A percentile compares a stretch with the other conserved stretches of the same genome.
phyloP scores from a whole-genome alignment of 2,797 vertebrate species.

The Diglossa cyanea region DNA sequence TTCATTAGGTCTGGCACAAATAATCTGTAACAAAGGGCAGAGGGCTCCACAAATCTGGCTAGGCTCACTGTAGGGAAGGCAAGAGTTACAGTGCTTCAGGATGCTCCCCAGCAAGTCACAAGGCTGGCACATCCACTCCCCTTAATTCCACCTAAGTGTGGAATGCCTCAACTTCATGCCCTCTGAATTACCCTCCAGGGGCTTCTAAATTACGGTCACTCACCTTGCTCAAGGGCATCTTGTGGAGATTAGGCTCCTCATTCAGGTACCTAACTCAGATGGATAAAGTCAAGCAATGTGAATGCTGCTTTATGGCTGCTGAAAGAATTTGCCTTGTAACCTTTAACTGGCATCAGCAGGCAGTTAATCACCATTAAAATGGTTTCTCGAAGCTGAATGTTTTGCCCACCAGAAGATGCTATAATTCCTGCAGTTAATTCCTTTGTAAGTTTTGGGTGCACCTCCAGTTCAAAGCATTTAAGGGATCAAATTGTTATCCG shows the following conservation, averaged over 20 bases:
- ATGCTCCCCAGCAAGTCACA: neutral
- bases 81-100: neutral
- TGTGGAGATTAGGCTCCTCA: neutral
- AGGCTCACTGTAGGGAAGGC: accelerated
- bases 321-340: neutral
- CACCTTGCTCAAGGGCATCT: neutral
- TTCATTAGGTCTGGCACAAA: neutral
- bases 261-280: neutral
- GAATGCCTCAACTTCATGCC: neutral
- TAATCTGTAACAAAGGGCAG: neutral
- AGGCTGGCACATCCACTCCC: neutral
- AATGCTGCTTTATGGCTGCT: neutral
- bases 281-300: neutral
- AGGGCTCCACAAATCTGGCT: neutral
- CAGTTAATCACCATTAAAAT: neutral
- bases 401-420: neutral
- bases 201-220: neutral
- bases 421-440: neutral
- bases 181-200: neutral
- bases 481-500: neutral
- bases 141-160: neutral
- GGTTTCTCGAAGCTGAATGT: neutral
- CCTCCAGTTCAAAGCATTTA: neutral
- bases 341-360: neutral
- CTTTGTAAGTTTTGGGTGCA: neutral